Percentiles rank a stretch among this genome's conserved stretches.
Evolutionary conservation across 2,113 vertebrate genomes (phyloP).

Genomic region (Vombatus ursinus): DNA sequence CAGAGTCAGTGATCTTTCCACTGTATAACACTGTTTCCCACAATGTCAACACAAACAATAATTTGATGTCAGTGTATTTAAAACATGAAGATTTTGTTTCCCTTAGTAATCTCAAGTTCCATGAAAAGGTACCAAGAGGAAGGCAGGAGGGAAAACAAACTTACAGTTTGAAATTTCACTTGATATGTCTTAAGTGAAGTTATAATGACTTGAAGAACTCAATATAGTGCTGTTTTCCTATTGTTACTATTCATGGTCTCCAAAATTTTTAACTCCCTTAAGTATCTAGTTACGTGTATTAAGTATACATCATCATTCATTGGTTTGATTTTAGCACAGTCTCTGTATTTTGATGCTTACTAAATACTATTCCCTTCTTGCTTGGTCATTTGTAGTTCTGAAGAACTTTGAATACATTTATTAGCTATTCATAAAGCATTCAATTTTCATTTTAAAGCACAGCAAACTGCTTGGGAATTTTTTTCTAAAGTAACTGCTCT

Average conservation of each 20-base stretch:
- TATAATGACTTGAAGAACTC: background rate
- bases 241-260: background rate
- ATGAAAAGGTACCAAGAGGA: background rate
- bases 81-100: background rate
- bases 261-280: background rate
- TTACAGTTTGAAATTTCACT: background rate
- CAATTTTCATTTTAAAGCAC: conserved; percentile 1
- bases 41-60: conserved; percentile 16
- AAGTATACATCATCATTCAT: background rate
- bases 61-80: background rate
- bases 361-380: background rate
- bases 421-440: conserved; percentile 7
- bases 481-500: background rate
- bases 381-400: conserved; percentile 16
- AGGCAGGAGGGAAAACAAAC: background rate
- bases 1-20: background rate
- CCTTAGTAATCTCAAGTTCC: background rate
- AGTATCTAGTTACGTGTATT: background rate
- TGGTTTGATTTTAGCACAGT: background rate
- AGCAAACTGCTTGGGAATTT: background rate
- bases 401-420: conserved; percentile 15
- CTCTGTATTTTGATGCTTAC: background rate
- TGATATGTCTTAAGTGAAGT: conserved; percentile 33
- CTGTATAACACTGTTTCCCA: background rate
- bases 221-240: background rate